Conservation (phyloP, 2,113 vertebrate genomes). For the Dasypus novemcinctus region DNA sequence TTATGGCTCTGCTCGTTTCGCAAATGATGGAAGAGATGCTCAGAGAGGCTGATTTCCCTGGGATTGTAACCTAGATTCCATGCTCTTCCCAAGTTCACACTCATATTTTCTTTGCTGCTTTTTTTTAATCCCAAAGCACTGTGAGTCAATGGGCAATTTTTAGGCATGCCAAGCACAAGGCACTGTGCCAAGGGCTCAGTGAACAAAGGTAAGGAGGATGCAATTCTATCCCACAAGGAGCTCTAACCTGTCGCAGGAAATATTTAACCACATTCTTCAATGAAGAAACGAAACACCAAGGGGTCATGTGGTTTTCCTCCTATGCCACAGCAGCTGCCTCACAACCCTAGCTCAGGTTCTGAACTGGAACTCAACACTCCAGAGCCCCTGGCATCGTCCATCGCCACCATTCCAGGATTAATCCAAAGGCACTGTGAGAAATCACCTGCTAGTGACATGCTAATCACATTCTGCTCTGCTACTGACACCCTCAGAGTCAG, state of each 20-base stretch:
- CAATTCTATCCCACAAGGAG: background rate
- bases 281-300: accelerated
- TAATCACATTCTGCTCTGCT: background rate
- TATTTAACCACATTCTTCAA: background rate
- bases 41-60: accelerated
- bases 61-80: accelerated
- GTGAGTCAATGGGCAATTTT: accelerated
- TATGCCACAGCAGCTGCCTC: background rate
- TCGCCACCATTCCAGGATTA: accelerated
- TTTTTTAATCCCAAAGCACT: background rate
- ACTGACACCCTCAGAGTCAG: background rate
- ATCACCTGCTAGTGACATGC: background rate
- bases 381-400: accelerated
- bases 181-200: background rate
- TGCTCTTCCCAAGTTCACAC: background rate
- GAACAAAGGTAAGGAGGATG: background rate
- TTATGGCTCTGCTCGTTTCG: no score
- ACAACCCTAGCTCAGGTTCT: background rate
- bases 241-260: background rate
- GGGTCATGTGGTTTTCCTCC: background rate
- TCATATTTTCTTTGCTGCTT: background rate
- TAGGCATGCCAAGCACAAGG: background rate
- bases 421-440: background rate
- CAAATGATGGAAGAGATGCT: background rate
- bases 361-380: background rate